phyloP scores from a whole-genome alignment of 2,888 invertebrate species.

The Cephus rjabovi region DNA sequence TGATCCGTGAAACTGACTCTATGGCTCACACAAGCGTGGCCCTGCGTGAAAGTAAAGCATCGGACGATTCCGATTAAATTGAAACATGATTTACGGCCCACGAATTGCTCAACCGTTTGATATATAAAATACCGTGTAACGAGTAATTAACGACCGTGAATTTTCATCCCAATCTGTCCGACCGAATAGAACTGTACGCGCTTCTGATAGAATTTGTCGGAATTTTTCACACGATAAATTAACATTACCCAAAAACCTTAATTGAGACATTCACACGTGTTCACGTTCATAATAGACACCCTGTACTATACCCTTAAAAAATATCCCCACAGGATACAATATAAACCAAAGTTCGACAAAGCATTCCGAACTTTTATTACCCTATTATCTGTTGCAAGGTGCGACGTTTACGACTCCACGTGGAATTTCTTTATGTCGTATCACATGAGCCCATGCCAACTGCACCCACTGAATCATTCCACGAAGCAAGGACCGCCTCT shows the following conservation, averaged over 20 bases:
- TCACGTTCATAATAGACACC: not conserved
- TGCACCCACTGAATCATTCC: not conserved
- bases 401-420: not conserved
- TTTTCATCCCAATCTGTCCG: not conserved
- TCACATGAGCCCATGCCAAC: not conserved
- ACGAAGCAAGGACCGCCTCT: not conserved
- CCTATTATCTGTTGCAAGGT: not conserved
- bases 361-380: not conserved
- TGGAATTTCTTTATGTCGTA: not conserved
- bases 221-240: not conserved
- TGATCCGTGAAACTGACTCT: not conserved
- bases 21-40: not conserved
- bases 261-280: not conserved
- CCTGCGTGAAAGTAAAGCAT: not conserved
- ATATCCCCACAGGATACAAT: not conserved
- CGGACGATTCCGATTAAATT: constrained; percentile 1
- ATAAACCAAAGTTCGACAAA: not conserved
- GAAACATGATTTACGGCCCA: not conserved
- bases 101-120: not conserved
- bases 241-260: not conserved
- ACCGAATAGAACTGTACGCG: not conserved
- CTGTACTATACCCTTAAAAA: not conserved
- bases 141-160: not conserved
- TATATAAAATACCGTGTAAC: not conserved
- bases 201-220: not conserved